phyloP scores from a whole-genome alignment of 2,113 vertebrate species.

The Capreolus pygargus region DNA sequence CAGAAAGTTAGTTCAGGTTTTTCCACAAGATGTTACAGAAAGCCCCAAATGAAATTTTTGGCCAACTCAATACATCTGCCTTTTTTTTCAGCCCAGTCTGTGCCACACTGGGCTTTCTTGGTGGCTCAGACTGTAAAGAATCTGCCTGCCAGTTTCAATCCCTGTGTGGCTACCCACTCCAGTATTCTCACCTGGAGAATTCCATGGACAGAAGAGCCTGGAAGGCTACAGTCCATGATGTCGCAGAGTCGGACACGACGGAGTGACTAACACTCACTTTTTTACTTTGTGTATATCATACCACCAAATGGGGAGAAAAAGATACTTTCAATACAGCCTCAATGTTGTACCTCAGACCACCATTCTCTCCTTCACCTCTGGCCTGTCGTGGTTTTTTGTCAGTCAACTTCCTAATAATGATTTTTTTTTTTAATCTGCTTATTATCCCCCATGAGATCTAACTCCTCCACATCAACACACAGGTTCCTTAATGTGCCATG shows the following conservation, averaged over 20 bases:
- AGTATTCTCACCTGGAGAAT: neutral
- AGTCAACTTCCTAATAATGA: neutral
- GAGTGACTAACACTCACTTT: neutral
- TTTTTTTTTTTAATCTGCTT: neutral
- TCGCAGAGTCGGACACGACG: fast-evolving
- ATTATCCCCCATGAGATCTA: neutral
- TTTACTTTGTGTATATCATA: neutral
- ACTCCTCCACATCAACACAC: neutral
- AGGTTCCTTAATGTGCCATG: neutral
- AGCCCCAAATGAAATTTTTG: neutral
- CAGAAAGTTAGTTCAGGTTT: neutral
- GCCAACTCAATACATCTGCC: neutral
- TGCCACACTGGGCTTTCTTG: neutral
- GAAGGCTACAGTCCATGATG: neutral
- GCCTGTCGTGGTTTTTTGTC: neutral
- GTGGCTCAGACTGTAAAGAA: neutral
- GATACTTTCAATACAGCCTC: neutral
- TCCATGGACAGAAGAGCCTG: neutral
- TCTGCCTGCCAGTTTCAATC: neutral
- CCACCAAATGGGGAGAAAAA: neutral
- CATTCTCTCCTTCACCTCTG: neutral
- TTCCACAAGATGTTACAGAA: neutral
- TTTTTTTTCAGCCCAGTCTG: neutral
- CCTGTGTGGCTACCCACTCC: neutral
- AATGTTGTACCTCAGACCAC: neutral